Base-by-base conservation (phyloP, 2,888 invertebrate species). In the Trissonchulus sp. region DNA sequence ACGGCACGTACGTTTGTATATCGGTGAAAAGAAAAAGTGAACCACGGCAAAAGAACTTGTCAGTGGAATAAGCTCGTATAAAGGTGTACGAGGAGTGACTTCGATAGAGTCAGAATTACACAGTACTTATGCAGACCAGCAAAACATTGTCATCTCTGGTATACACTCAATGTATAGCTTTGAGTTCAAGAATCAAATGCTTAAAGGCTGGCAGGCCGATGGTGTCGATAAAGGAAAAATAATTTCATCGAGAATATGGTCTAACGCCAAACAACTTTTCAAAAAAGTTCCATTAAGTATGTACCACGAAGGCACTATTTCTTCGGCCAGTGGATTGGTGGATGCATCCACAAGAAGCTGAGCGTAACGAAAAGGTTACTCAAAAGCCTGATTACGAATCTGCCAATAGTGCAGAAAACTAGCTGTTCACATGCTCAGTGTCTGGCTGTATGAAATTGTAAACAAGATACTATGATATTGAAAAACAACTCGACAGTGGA, bases 1-100 rank as follows among this genome's bases (percentile, higher is more conserved):
- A 30, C 15, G 65, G 28, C 65, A 63, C 65, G 65, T 63, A 3
- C 65, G 31, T 18, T 3, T 63, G 65, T 63, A 28, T 63, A n/a
- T 63, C 3, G 30, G 28, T n/a, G 65, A 63, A 30, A 63, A 63
- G 30, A 18, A 63, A 18, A 30, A 63, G 8, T 63, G 65, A 15
- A 63, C 65, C 3, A 63, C 65, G n/a, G 65, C 28, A 18, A 18
- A 63, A 63, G 65, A 63, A 28, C 31, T 63, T 3, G 65, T 30
- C 8, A 30, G n/a, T 63, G 65, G 8, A 3, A 63, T 63, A 18
- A n/a, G 31, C n/a, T 63, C 65, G n/a, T 30, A 63, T 28, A 28
- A 63, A 18, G 65, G 65, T 15, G 31, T 63, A 8, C 3, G n/a
- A 28, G 65, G 65, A 15, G 65, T 63, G 65, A 63, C 48, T 15